Percentiles rank a stretch among this genome's conserved stretches.
Conservation (phyloP, 2,888 invertebrate species). For the Zele albiditarsus region DNA sequence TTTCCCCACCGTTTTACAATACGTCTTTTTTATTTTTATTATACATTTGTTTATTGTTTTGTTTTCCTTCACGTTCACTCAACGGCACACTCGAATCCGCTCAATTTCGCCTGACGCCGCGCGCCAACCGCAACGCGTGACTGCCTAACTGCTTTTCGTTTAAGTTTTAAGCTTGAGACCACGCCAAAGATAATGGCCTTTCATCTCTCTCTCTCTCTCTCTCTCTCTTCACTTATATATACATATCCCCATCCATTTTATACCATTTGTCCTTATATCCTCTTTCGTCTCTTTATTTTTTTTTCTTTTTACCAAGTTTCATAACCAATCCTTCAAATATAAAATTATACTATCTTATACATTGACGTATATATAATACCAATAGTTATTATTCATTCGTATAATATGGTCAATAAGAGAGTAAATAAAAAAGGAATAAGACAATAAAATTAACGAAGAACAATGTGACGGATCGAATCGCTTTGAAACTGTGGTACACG, state of each 20-base stretch:
- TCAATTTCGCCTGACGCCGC: constrained; percentile 62
- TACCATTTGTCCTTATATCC: constrained; percentile 24
- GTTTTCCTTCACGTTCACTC: constrained; percentile 18
- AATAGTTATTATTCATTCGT: constrained; percentile 6
- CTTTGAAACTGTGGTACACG: constrained; percentile 23
- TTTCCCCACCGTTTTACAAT: not conserved
- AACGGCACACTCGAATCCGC: constrained; percentile 53
- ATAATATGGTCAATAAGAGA: not conserved
- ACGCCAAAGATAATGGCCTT: constrained; percentile 46
- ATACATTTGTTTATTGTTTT: constrained; percentile 12
- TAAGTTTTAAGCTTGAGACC: constrained; percentile 54
- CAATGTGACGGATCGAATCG: constrained; percentile 23
- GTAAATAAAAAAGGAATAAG: not conserved
- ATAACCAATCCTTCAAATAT: constrained; percentile 14
- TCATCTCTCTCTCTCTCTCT: constrained; percentile 36
- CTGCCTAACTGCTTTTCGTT: constrained; percentile 70
- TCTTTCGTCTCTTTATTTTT: constrained; percentile 23
- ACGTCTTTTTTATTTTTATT: not conserved
- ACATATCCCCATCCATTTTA: not conserved
- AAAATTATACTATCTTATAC: not conserved
- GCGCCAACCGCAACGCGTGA: constrained; percentile 70
- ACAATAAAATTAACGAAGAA: constrained; percentile 12
- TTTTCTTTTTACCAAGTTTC: constrained; percentile 17
- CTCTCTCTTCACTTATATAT: constrained; percentile 22
- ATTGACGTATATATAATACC: not conserved